Percentiles rank a stretch among this genome's conserved stretches.
Evolutionary conservation across 1,140 invertebrate species (phyloP).

Genomic region (Anastrepha ludens): DNA sequence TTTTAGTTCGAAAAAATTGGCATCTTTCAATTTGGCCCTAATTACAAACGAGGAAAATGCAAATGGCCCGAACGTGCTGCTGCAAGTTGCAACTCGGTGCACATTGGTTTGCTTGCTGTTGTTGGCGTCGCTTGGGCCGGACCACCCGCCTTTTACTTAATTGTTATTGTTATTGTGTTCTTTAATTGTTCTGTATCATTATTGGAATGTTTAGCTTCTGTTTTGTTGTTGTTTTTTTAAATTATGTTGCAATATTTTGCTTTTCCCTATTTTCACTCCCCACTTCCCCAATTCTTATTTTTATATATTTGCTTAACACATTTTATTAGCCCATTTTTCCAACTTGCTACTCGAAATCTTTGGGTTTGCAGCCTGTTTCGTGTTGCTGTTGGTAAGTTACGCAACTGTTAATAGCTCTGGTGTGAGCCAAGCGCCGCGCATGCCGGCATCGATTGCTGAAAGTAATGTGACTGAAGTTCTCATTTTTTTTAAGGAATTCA

Average conservation of each 20-base stretch:
- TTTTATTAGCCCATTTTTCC: slow-evolving; percentile 33
- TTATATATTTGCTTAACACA: slow-evolving; percentile 41
- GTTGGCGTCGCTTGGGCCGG: slow-evolving; percentile 42
- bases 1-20: slow-evolving; percentile 33
- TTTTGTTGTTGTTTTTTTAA: not conserved
- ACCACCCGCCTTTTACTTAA: slow-evolving; percentile 23
- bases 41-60: slow-evolving; percentile 34
- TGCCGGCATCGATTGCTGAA: not conserved
- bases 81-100: not conserved
- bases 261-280: slow-evolving; percentile 5
- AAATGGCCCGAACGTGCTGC: slow-evolving; percentile 36
- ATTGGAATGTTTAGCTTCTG: not conserved
- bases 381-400: slow-evolving; percentile 46
- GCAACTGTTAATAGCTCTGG: not conserved
- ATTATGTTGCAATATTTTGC: slow-evolving; percentile 44
- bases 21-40: slow-evolving; percentile 48
- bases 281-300: not conserved
- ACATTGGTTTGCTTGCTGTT: not conserved
- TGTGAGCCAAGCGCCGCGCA: not conserved
- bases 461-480: not conserved
- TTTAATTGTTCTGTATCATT: slow-evolving; percentile 42
- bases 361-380: slow-evolving; percentile 15
- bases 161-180: slow-evolving; percentile 47
- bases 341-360: not conserved
- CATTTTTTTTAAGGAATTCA: not conserved